phyloP scores from a whole-genome alignment of 2,113 vertebrate genomes.

The Ceuthmochares aereus region DNA sequence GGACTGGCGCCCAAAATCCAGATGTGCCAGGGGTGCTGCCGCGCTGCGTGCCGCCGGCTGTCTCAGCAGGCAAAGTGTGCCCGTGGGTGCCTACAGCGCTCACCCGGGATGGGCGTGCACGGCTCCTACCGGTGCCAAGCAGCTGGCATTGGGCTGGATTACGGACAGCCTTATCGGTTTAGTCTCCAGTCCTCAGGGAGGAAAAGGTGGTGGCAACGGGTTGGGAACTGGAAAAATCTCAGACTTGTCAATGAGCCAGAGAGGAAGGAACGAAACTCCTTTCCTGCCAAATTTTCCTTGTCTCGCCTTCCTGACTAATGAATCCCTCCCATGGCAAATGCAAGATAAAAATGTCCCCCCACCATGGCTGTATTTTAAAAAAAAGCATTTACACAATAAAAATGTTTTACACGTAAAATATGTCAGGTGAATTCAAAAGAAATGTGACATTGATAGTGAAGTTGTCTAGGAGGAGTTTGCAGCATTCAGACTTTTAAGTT shows the following conservation, averaged over 20 bases:
- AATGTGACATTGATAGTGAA: constrained; percentile 80
- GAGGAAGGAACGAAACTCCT: not conserved
- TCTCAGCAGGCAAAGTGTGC: not conserved
- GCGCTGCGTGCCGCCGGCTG: not conserved
- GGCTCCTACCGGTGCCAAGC: not conserved
- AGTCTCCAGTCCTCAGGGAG: constrained; percentile 19
- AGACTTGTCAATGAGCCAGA: constrained; percentile 5
- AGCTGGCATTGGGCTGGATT: not conserved
- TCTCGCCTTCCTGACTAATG: constrained; percentile 1
- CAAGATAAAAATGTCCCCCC: constrained; percentile 21
- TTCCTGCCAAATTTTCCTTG: not conserved
- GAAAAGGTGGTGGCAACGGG: not conserved
- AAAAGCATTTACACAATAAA: constrained; percentile 46
- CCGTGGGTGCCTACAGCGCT: not conserved
- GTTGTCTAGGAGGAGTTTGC: constrained; percentile 75
- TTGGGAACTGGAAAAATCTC: constrained; percentile 9
- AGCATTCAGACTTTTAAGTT: constrained; percentile 17
- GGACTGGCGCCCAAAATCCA: constrained; percentile 43
- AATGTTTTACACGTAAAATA: constrained; percentile 47
- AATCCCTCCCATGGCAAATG: constrained; percentile 37
- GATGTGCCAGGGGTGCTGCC: not conserved
- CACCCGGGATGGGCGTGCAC: not conserved
- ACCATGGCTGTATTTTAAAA: not conserved
- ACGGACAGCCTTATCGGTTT: fast-evolving
- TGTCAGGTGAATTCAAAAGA: constrained; percentile 74